Evolutionary conservation across 2,888 invertebrate species (phyloP), one percentile per base, ranked within the genome.

Genomic region (Acanthosoma haemorrhoidale): DNA sequence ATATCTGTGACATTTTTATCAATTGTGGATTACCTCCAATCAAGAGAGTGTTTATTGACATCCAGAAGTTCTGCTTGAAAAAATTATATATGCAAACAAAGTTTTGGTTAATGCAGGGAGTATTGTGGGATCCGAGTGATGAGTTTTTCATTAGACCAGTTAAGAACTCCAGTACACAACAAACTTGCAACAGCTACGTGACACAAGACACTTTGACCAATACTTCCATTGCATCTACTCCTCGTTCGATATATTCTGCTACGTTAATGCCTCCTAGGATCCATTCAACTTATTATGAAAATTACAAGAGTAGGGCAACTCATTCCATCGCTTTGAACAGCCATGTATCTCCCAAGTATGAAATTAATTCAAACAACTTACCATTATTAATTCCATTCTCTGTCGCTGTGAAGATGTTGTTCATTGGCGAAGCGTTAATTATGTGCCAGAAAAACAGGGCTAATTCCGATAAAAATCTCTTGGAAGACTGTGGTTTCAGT

Each of bases 401-500:
- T 21, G 82, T 91, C 63, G 93, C 92, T 0, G 87, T 90, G 77
- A 93, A 92, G 78, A 90, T 95, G 72, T 81, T 95, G 34, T 94
- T 94, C 76, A 88, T 95, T 77, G 96, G 96, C 0, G 89, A 93
- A 79, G 92, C 93, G 4, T 89, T 96, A 0, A 88, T 92, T 75
- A 86, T 94, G 78, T 90, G 92, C 78, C 87, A 88, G 13, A 29
- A 67, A 2, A 57, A 21, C 16, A 32, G 21, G 1, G 16, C 11
- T n/a, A 15, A 68, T 25, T 31, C 36, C n/a, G 18, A 15, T n/a
- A 68, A 8, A 15, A 25, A 68, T 8, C 70, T 72, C 3, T 18
- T 72, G 16, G 31, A 67, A 4, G 18, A 67, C n/a, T 72, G 70
- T 36, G 72, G 70, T 5, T 39, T 72, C 8, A 68, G 39, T 25